Evolutionary conservation across 1,140 invertebrate genomes (phyloP), one percentile per base, ranked within the genome.

Genomic region (Meloidogyne floridensis): DNA sequence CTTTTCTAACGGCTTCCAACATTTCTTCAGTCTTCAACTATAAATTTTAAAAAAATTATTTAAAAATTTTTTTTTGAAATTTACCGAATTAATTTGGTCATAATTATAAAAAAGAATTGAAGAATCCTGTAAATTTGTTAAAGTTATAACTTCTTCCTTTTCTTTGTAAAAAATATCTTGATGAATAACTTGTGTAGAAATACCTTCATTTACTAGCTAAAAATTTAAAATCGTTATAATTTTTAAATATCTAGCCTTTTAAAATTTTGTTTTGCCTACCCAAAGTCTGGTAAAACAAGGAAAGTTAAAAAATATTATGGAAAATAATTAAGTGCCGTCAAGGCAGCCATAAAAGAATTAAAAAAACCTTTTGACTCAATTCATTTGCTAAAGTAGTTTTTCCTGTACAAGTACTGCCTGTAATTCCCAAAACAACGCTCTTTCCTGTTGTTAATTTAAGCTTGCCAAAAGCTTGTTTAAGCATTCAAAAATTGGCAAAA

Each of bases 101-200:
- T 84, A 84, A 56, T 84, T n/a, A 51, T 83, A 83, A 65, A 84
- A 84, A 54, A 75, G 13, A n/a, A 83, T 77, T 32, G 53, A 47
- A n/a, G 81, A 43, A 43, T 79, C 65, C 8, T 72, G 15, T 11
- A 20, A 11, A 79, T 69, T 71, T 10, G 20, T 51, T 72, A 79
- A 71, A 6, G 77, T 79, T n/a, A 47, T 11, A 9, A 59, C 77
- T 20, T 77, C 18, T 15, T 83, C 47, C 51, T 59, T 71, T 7
- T 65, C 74, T 43, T 53, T 84, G 77, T 73, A 70, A 59, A 84
- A 80, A 20, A 32, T n/a, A 13, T 84, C 83, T 6, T 84, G 76
- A 10, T 72, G 65, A 79, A 79, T 79, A 69, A 72, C 20, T 9
- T 43, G 10, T 71, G 65, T n/a, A 2, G 18, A 51, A 42, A 79